Conservation (phyloP, 2,113 vertebrate species). For the Malurus melanocephalus region DNA sequence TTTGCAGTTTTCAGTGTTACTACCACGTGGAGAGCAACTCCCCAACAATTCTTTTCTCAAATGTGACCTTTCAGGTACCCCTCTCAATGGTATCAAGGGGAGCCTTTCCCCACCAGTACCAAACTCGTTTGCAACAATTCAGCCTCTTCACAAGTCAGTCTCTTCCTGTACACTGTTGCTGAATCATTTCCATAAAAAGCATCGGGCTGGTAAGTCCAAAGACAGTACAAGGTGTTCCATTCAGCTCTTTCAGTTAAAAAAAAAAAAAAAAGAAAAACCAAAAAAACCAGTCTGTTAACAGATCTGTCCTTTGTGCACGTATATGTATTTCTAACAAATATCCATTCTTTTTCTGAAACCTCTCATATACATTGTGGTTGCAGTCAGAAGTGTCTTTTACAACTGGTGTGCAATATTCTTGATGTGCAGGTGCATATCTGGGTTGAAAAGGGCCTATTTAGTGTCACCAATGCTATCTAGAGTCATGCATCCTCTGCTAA, state of each 20-base stretch:
- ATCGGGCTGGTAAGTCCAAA: not conserved
- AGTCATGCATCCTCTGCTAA: not conserved
- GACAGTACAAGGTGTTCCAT: not conserved
- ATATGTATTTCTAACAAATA: not conserved
- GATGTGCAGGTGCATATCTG: not conserved
- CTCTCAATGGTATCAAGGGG: not conserved
- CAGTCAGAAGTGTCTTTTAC: not conserved
- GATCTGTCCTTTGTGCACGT: not conserved
- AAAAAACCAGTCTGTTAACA: not conserved
- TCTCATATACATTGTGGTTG: not conserved
- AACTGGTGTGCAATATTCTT: not conserved
- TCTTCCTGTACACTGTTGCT: not conserved
- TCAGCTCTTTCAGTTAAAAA: not conserved
- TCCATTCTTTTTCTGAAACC: not conserved
- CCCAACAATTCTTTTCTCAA: not conserved
- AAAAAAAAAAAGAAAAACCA: not conserved
- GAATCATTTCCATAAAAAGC: not conserved
- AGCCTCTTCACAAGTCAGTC: not conserved
- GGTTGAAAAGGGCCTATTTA: not conserved
- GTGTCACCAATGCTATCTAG: not conserved
- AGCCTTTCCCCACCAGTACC: not conserved
- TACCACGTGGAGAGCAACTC: not conserved
- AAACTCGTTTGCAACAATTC: not conserved
- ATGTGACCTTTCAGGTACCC: fast-evolving
- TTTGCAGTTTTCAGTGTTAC: not conserved